Evolutionary conservation across 2,113 vertebrate species (phyloP), one percentile per base, ranked within the genome.

Genomic region (Arenaria interpres): DNA sequence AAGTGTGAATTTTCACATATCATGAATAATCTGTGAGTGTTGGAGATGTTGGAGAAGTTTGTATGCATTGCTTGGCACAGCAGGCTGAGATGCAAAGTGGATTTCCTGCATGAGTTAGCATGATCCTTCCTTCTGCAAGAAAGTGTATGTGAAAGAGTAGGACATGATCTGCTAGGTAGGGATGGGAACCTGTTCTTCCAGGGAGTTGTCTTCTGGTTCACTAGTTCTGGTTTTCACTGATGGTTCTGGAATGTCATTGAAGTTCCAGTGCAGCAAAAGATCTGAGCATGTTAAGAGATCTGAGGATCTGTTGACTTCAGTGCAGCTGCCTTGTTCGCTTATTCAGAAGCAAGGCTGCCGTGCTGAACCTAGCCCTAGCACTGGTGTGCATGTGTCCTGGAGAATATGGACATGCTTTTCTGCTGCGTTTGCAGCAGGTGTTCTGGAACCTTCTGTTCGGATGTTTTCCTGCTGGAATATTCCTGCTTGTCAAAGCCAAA

Each of bases 241-340:
- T 32, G 24, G 22, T 69, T 83, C 12, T 76, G 39, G n/a, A 16
- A 14, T 76, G 17, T 62, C 10, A 5, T 3, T 73, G 41, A 60
- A 54, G 33, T 93, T 33, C 21, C 27, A 48, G 7, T 24, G 7
- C n/a, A 89, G 37, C 45, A 41, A 28, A 79, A 72, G 27, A 23
- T 93, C 2, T 53, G 1, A 17, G 15, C 2, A 0, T 16, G 1
- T 56, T 85, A 19, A 66, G 24, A 24, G 39, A 41, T 22, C 2
- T 30, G 28, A 67, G 17, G 25, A 48, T 22, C 20, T 48, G 46
- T 48, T 48, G 21, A 48, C 7, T 43, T 84, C 32, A 24, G 30
- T 64, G n/a, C 48, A 24, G 5, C 24, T 71, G 24, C 21, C 13
- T 28, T 16, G 16, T 64, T 24, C 30, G 6, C 73, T 62, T 57